A percentile compares a stretch with the other conserved stretches of the same genome.
phyloP scores from a whole-genome alignment of 2,888 invertebrate species.

The Belgica antarctica region DNA sequence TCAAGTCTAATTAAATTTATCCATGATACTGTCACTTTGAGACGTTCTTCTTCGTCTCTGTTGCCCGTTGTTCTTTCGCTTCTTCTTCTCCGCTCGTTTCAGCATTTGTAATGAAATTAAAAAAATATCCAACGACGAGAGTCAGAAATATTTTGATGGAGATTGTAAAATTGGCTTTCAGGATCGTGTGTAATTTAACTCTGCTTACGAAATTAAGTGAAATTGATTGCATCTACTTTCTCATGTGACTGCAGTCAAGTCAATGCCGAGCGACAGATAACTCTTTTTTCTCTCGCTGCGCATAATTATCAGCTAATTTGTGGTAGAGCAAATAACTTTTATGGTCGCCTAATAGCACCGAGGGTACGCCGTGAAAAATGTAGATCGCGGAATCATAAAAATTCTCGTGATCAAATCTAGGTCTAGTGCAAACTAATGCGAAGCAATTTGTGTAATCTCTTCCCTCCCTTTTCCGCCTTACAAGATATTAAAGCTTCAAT shows the following conservation, averaged over 20 bases:
- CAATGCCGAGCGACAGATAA: background rate
- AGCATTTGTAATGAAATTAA: conserved; percentile 31
- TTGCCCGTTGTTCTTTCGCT: too few relatives aligned
- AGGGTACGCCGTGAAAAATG: background rate
- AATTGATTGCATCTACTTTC: background rate
- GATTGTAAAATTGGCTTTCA: background rate
- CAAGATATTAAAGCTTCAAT: too few relatives aligned
- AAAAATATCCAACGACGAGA: conserved; percentile 2
- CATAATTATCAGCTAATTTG: conserved; percentile 15
- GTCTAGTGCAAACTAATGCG: too few relatives aligned
- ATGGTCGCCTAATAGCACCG: background rate
- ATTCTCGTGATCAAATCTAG: too few relatives aligned
- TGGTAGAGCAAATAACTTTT: conserved; percentile 22
- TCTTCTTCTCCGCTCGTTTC: background rate
- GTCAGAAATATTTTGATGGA: background rate
- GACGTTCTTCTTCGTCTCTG: background rate
- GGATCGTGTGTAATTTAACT: background rate
- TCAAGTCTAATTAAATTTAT: conserved; percentile 38
- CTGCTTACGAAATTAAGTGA: too few relatives aligned
- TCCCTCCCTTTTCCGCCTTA: too few relatives aligned
- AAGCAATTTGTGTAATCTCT: too few relatives aligned
- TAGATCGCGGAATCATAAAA: conserved; percentile 30
- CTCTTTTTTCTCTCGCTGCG: background rate
- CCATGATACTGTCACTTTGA: conserved; percentile 36
- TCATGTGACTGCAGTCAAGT: background rate